A percentile compares a stretch with the other conserved stretches of the same genome.
These are phyloP conservation scores for Laticauda colubrina DNA, from an alignment of 2,113 vertebrate species.

Conservation along the genomic window DNA sequence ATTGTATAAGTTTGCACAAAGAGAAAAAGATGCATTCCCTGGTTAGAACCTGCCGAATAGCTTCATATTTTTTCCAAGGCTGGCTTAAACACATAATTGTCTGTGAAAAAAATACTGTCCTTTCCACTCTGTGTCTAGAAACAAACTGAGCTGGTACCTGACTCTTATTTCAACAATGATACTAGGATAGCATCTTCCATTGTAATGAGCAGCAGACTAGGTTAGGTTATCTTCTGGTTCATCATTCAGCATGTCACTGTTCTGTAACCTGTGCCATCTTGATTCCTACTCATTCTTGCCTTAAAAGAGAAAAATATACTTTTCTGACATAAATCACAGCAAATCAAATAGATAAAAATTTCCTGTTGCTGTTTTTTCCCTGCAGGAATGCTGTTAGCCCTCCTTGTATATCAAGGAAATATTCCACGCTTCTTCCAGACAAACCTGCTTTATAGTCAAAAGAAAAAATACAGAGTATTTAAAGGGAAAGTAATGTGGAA, in stretches of 20 bases:
- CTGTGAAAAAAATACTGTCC: not conserved
- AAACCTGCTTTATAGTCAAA: conserved; percentile 84
- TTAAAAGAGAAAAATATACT: not conserved
- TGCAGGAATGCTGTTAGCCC: conserved; percentile 82
- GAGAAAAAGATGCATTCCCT: not conserved
- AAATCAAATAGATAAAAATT: not conserved
- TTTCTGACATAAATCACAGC: not conserved
- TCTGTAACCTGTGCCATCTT: not conserved
- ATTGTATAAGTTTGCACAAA: not conserved
- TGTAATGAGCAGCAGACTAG: not conserved
- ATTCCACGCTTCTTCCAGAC: conserved; percentile 85
- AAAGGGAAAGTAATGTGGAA: conserved; percentile 52
- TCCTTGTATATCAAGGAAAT: conserved; percentile 80
- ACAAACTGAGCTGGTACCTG: not conserved
- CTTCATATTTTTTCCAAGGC: not conserved
- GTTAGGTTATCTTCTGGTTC: not conserved
- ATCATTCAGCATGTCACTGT: not conserved
- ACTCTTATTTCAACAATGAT: not conserved
- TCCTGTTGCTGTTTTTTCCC: not conserved
- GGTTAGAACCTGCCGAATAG: not conserved
- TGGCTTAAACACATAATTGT: too few relatives aligned
- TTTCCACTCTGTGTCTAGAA: not conserved
- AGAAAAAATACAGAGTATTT: conserved; percentile 75
- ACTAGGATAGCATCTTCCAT: not conserved
- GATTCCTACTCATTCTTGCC: not conserved